These are phyloP conservation scores for Eurosta solidaginis DNA, from an alignment of 1,140 invertebrate species.

Conservation along the genomic window DNA sequence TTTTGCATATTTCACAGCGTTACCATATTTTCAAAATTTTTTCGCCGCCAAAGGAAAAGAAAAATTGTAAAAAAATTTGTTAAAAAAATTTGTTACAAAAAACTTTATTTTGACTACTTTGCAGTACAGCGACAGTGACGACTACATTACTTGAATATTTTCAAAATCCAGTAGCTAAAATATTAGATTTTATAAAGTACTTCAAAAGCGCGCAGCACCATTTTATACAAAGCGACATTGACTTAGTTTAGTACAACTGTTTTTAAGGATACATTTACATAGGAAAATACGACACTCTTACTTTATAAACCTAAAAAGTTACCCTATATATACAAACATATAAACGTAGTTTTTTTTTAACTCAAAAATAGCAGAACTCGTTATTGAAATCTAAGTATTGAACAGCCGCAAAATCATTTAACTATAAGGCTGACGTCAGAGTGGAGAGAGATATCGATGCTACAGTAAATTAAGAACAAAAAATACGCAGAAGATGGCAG, in stretches of 20 bases:
- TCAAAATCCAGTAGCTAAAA: too few relatives aligned
- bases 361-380: too few relatives aligned
- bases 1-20: constrained; percentile 10
- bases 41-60: constrained; percentile 2
- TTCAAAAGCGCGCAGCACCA: background rate
- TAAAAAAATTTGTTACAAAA: background rate
- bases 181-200: background rate
- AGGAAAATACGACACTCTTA: background rate
- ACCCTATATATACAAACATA: too few relatives aligned
- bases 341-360: too few relatives aligned
- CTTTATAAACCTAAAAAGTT: too few relatives aligned
- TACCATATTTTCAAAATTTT: constrained; percentile 11
- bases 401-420: too few relatives aligned
- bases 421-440: too few relatives aligned
- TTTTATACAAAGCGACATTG: background rate
- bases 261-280: background rate
- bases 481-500: too few relatives aligned
- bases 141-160: background rate
- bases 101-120: constrained; percentile 14
- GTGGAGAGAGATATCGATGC: too few relatives aligned
- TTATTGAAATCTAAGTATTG: too few relatives aligned
- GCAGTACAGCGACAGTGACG: background rate
- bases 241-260: background rate
- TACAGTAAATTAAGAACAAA: too few relatives aligned
- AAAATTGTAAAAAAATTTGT: constrained; percentile 3